A percentile compares a stretch with the other conserved stretches of the same genome.
These are phyloP conservation scores for Mastomys natalensis DNA, from an alignment of 2,113 vertebrate genomes.

Conservation along the genomic window DNA sequence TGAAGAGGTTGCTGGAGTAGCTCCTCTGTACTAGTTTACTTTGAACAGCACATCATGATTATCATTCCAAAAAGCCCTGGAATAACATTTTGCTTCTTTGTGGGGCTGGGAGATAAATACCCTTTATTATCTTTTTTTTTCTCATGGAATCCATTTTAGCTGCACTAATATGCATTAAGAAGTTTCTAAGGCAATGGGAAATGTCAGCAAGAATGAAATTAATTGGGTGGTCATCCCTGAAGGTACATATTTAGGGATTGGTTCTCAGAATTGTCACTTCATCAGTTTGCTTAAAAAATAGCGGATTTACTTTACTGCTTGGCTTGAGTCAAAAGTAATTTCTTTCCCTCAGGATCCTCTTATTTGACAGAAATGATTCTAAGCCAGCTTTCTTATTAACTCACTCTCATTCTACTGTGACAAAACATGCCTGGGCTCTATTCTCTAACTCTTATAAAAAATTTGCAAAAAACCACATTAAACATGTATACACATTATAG, in stretches of 20 bases:
- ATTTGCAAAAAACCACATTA: slow-evolving; percentile 51
- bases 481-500: slow-evolving; percentile 45
- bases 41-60: slow-evolving; percentile 49
- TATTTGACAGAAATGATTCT: slow-evolving; percentile 71
- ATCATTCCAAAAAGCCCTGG: slow-evolving; percentile 56
- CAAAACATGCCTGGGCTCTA: slow-evolving; percentile 57
- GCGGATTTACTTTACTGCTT: slow-evolving; percentile 69
- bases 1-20: slow-evolving; percentile 50
- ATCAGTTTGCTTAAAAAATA: slow-evolving; percentile 73
- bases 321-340: slow-evolving; percentile 73
- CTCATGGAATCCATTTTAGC: slow-evolving; percentile 59
- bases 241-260: slow-evolving; percentile 69
- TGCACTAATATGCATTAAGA: slow-evolving; percentile 60
- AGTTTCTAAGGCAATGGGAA: slow-evolving; percentile 22
- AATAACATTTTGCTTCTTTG: slow-evolving; percentile 65
- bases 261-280: slow-evolving; percentile 70
- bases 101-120: slow-evolving; percentile 61
- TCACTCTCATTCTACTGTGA: slow-evolving; percentile 58
- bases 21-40: slow-evolving; percentile 29
- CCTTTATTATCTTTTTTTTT: slow-evolving; percentile 75
- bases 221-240: slow-evolving; percentile 75
- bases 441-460: slow-evolving; percentile 41
- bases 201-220: slow-evolving; percentile 76
- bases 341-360: slow-evolving; percentile 62
- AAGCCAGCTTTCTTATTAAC: slow-evolving; percentile 62